A percentile compares a stretch with the other conserved stretches of the same genome.
These are phyloP conservation scores for Corythornis vintsioides DNA, from an alignment of 2,113 vertebrate genomes.

Conservation along the genomic window DNA sequence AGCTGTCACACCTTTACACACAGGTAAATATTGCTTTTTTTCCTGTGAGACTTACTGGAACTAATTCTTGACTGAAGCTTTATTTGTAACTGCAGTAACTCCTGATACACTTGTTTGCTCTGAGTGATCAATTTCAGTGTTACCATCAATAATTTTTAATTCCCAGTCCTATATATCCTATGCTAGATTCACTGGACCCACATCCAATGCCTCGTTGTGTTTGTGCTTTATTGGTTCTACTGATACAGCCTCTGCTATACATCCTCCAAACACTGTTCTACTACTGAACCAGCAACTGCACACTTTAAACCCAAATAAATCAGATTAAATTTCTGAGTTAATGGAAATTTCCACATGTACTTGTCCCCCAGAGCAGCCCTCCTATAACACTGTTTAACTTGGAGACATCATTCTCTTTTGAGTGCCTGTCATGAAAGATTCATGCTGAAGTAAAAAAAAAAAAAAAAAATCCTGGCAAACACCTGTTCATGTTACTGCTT, in stretches of 20 bases:
- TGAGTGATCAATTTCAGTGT: not conserved
- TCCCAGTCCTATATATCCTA: not conserved
- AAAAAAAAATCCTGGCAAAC: not conserved
- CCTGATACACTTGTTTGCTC: not conserved
- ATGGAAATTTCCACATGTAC: not conserved
- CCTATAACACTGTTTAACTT: not conserved
- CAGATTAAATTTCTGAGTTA: not conserved
- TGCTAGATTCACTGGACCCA: not conserved
- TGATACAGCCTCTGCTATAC: not conserved
- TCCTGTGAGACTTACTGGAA: not conserved
- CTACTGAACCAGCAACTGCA: not conserved
- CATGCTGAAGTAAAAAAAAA: not conserved
- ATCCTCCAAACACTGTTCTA: not conserved
- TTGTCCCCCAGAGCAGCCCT: not conserved
- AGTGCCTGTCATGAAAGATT: not conserved
- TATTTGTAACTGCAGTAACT: not conserved
- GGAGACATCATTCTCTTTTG: not conserved
- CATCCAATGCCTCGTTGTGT: accelerated
- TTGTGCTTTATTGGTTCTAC: not conserved
- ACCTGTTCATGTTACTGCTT: not conserved
- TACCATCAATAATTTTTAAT: not conserved
- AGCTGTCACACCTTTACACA: not conserved
- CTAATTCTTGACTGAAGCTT: not conserved
- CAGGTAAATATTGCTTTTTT: not conserved
- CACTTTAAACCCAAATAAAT: not conserved